Evolutionary conservation across 1,140 invertebrate species (phyloP), one percentile per base, ranked within the genome.

Genomic region (Muscidifurax raptorellus): DNA sequence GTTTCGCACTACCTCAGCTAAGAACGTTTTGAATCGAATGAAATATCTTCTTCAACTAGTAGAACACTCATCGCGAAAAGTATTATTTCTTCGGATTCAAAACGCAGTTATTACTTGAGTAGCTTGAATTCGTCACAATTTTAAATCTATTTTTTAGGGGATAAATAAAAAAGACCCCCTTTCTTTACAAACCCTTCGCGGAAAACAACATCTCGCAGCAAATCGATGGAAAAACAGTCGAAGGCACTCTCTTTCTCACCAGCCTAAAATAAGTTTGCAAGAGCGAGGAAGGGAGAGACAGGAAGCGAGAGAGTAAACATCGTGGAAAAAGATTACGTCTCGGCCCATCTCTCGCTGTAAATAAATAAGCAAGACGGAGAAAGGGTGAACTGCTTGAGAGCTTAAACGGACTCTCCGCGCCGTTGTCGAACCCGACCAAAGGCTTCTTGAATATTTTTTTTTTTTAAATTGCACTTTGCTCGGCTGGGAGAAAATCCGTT

Each of bases 401-500:
- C 13, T 83, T 83, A 83, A 83, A 67, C 40, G 64, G 64, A 52
- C 30, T 78, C 77, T 75, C 72, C 32, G 12, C 40, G 72, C 5
- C 80, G 36, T 28, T 66, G 72, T 47, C 47, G 32, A 82, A 76
- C 67, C 71, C 44, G 30, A n/a, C 36, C 64, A 15, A n/a, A 15
- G 32, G 47, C 18, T 22, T 12, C 40, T 15, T 66, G 83, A 69
- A 84, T 84, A 84, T 84, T 40, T 79, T 84, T 40, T 79, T 84
- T 79, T 84, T 59, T 84, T 79, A 84, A 79, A 84, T 84, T 84
- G 76, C 76, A 84, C 82, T 79, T 79, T 6, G 52, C 69, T 84
- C 77, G 44, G 52, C 30, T 71, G 30, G 47, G 72, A 67, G 75
- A 27, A 84, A 84, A 84, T 84, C 77, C 76, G 82, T 79, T 84